Evolutionary conservation across 2,797 vertebrate species (phyloP).

Genomic region (Phaenicophaeus curvirostris): DNA sequence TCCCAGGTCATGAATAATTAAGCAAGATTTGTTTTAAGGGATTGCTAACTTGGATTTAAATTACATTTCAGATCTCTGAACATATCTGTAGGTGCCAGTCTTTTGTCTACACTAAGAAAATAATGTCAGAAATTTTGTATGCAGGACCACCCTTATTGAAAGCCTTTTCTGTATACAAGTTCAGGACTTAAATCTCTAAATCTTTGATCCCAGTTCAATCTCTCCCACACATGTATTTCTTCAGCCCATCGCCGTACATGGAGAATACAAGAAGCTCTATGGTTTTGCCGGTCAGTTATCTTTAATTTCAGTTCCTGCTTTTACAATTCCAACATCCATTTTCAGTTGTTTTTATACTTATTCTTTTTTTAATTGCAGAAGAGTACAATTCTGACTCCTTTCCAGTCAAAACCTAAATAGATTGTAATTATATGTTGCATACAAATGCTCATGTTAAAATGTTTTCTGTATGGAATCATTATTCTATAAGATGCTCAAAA

Average conservation of each 20-base stretch:
- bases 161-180: too few relatives aligned
- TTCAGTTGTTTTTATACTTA: not conserved
- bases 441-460: not conserved
- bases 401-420: not conserved
- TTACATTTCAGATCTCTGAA: not conserved
- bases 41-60: not conserved
- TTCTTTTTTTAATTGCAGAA: not conserved
- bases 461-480: not conserved
- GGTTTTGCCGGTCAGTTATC: not conserved
- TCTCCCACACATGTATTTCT: not conserved
- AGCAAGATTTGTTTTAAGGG: not conserved
- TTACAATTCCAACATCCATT: not conserved
- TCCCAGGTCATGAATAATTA: constrained; percentile 2
- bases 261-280: not conserved
- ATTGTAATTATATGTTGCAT: not conserved
- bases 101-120: not conserved
- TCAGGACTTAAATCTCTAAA: too few relatives aligned
- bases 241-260: not conserved
- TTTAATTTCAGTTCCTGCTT: not conserved
- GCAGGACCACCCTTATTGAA: too few relatives aligned
- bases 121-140: not conserved
- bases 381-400: not conserved
- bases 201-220: not conserved
- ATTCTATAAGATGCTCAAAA: not conserved
- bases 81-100: not conserved